These are phyloP conservation scores for Diadophis punctatus DNA, from an alignment of 2,113 vertebrate genomes.

Conservation along the genomic window DNA sequence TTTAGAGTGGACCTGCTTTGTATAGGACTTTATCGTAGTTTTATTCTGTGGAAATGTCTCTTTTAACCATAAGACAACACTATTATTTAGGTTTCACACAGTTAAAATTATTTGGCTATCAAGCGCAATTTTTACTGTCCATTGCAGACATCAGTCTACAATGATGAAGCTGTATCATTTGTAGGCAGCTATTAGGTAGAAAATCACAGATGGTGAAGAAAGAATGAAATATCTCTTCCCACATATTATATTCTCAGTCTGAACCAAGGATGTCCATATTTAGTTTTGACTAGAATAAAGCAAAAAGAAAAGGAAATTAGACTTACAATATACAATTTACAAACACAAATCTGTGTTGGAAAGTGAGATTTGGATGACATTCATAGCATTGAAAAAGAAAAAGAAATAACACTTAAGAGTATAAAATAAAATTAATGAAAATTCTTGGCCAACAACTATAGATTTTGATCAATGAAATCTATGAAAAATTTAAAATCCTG, in stretches of 20 bases:
- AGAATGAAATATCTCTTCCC: background rate
- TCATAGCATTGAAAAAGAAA: background rate
- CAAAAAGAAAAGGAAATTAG: background rate
- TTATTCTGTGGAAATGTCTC: background rate
- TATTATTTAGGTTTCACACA: background rate
- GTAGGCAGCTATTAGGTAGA: background rate
- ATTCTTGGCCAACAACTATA: background rate
- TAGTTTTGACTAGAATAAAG: background rate
- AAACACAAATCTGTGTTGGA: background rate
- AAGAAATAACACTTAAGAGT: background rate
- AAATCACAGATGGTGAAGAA: background rate
- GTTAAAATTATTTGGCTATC: background rate
- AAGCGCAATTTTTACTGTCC: background rate
- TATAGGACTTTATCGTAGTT: background rate
- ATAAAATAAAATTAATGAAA: background rate
- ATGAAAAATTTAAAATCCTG: background rate
- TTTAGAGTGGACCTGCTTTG: slow-evolving; percentile 1
- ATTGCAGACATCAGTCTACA: background rate
- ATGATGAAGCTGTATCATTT: background rate
- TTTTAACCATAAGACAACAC: background rate
- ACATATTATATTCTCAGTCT: background rate
- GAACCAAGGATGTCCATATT: background rate
- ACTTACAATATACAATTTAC: background rate
- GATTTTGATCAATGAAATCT: background rate
- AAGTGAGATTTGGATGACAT: background rate